Conservation (phyloP, 2,797 vertebrate species). For the Hybognathus amarus region DNA sequence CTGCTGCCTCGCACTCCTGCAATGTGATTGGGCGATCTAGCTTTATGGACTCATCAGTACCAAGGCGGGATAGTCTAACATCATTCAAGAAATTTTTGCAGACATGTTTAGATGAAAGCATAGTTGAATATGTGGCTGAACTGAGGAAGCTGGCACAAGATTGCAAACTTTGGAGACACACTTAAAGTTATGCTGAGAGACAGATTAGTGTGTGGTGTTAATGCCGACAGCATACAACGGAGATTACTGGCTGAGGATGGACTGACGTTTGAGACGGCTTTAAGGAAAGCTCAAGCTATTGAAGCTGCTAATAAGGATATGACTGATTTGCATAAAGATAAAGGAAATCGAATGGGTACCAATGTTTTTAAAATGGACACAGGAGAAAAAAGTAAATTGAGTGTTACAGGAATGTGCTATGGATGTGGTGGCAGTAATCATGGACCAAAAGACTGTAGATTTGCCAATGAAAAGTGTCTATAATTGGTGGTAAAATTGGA, state of each 20-base stretch:
- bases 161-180: conserved; percentile 17
- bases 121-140: conserved; percentile 35
- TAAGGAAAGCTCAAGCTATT: conserved; percentile 12
- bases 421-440: no score
- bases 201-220: conserved; percentile 44
- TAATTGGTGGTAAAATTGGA: no score
- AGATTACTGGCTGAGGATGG: conserved; percentile 23
- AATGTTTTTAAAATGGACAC: background rate
- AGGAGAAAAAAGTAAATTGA: no score
- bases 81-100: no score
- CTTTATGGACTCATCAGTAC: no score
- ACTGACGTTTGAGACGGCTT: conserved; percentile 11
- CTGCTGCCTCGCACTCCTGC: no score
- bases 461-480: no score
- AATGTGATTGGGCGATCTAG: no score
- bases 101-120: conserved; percentile 34
- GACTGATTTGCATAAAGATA: background rate
- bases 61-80: no score
- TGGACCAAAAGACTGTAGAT: no score
- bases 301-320: conserved; percentile 35
- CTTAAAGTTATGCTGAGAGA: conserved; percentile 32
- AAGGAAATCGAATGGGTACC: background rate
- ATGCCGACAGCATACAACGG: conserved; percentile 28
- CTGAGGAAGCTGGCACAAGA: conserved; percentile 35
- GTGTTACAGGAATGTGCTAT: no score